Base-by-base conservation (phyloP, 2,797 vertebrate species). In the Phoxinus dragarum region DNA sequence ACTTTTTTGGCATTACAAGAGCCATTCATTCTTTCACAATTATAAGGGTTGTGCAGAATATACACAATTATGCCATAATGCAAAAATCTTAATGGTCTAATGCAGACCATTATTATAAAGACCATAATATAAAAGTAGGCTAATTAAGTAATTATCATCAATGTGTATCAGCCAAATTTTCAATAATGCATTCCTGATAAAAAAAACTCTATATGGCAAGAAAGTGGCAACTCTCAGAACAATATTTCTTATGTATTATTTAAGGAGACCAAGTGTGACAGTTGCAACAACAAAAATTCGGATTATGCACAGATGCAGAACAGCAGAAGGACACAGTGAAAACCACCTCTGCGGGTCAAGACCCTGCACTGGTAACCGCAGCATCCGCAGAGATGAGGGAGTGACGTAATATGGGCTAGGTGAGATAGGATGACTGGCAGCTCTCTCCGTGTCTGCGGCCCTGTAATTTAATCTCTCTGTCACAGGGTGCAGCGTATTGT, bases 391-490 rank as follows among this genome's bases (percentile, higher is more conserved):
- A 80, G 49, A 78, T 4, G n/a, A 5, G 27, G 47, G 44, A 38
- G 17, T 67, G 87, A 80, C 71, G 76, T 85, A 88, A 86, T 84
- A 81, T 52, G 7, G 67, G 42, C 69, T 54, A 61, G 83, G 75
- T 84, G 67, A 86, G 81, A 86, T 86, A 86, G 84, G 68, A 71
- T 88, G 89, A 84, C 74, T 59, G 84, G 68, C 87, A 84, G 87
- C 77, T 84, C 84, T 76, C 36, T 66, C 81, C 73, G 74, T 49
- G 56, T 86, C 86, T 84, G 86, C 71, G 38, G n/a, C 80, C 75
- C 86, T 84, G 86, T 86, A 88, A 90, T 88, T 87, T 67, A 82
- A 88, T 84, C 87, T 84, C 49, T 75, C 27, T 6, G 42, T 84
- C 83, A 81, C 80, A 81, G 75, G 61, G 54, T 73, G 54, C 85